These are phyloP conservation scores for Hyperopisus bebe DNA, from an alignment of 2,113 vertebrate species.

Conservation along the genomic window DNA sequence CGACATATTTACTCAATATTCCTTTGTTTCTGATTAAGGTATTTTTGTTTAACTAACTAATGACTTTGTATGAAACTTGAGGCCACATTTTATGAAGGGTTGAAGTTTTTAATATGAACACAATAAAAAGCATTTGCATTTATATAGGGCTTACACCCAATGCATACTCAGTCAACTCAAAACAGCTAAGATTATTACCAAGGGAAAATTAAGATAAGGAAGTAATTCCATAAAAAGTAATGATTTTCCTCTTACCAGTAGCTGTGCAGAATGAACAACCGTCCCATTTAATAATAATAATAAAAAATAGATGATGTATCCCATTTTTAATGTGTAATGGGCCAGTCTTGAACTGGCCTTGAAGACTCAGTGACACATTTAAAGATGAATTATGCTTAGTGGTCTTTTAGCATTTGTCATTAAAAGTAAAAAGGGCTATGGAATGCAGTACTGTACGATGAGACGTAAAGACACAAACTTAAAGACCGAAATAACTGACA, in stretches of 20 bases:
- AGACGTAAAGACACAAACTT: background rate
- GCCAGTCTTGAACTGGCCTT: conserved; percentile 37
- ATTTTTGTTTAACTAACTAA: conserved; percentile 40
- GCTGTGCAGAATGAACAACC: conserved; percentile 46
- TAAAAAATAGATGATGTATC: conserved; percentile 27
- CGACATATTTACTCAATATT: background rate
- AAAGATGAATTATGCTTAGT: background rate
- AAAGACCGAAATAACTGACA: background rate
- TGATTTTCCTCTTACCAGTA: conserved; percentile 48
- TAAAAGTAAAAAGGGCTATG: background rate
- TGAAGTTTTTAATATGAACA: conserved; percentile 60
- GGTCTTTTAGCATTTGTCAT: background rate
- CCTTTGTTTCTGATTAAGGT: background rate
- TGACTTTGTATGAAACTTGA: conserved; percentile 43
- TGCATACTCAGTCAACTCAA: conserved; percentile 40
- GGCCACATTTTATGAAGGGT: conserved; percentile 49
- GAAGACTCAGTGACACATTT: conserved; percentile 19
- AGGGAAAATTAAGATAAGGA: conserved; percentile 65
- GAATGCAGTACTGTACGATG: background rate
- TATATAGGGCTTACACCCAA: conserved; percentile 60
- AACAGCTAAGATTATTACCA: conserved; percentile 62
- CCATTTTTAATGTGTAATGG: conserved; percentile 35
- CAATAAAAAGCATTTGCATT: conserved; percentile 69
- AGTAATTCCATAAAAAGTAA: conserved; percentile 58
- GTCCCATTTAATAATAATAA: conserved; percentile 36